Percentiles rank a stretch among this genome's conserved stretches.
Conservation (phyloP, 1,140 invertebrate species). For the Musca vetustissima region DNA sequence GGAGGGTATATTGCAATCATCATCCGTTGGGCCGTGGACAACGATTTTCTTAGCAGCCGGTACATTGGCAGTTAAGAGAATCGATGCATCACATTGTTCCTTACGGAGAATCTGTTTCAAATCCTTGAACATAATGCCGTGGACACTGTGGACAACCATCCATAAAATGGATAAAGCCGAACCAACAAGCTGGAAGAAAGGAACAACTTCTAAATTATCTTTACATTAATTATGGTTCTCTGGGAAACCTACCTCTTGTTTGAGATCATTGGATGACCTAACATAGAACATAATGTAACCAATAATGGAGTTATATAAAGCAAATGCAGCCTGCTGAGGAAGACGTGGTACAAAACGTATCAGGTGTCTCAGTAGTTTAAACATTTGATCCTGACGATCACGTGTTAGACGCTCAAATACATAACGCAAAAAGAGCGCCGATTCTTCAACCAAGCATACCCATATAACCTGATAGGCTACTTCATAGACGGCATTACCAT, state of each 20-base stretch:
- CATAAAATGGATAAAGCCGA: slow-evolving; percentile 92
- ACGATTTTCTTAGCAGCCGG: slow-evolving; percentile 99
- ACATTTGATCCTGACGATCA: slow-evolving; percentile 94
- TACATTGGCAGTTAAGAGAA: slow-evolving; percentile 96
- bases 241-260: slow-evolving; percentile 69
- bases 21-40: slow-evolving; percentile 78
- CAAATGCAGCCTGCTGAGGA: slow-evolving; percentile 96
- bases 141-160: slow-evolving; percentile 97
- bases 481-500: slow-evolving; percentile 89
- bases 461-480: slow-evolving; percentile 91
- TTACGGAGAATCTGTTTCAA: slow-evolving; percentile 97
- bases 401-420: slow-evolving; percentile 94
- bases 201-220: not conserved
- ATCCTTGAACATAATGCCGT: slow-evolving; percentile 99
- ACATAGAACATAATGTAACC: slow-evolving; percentile 99
- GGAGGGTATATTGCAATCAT: slow-evolving; percentile 93
- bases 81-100: slow-evolving; percentile 97
- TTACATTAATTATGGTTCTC: not conserved
- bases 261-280: slow-evolving; percentile 88
- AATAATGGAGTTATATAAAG: slow-evolving; percentile 98
- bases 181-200: slow-evolving; percentile 69
- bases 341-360: slow-evolving; percentile 90
- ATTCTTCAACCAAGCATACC: slow-evolving; percentile 97
- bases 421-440: slow-evolving; percentile 92
- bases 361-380: slow-evolving; percentile 88